A percentile compares a stretch with the other conserved stretches of the same genome.
These are phyloP conservation scores for Acronicta leporina DNA, from an alignment of 2,888 invertebrate species.

Conservation along the genomic window DNA sequence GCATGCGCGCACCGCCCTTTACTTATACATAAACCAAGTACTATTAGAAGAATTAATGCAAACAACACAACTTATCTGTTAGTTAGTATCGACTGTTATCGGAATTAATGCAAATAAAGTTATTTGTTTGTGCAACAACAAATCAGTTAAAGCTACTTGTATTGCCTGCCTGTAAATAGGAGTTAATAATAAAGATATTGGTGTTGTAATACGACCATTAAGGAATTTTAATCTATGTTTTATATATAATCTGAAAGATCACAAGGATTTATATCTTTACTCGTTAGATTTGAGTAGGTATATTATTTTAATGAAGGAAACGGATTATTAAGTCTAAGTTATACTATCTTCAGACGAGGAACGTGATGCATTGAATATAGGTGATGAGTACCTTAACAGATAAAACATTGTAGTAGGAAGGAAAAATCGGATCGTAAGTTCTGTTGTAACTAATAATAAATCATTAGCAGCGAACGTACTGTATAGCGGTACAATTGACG, in stretches of 20 bases:
- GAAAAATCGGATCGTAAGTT: slow-evolving; percentile 12
- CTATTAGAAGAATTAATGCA: slow-evolving; percentile 55
- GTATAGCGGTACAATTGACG: slow-evolving; percentile 31
- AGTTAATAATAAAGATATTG: slow-evolving; percentile 34
- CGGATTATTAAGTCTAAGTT: slow-evolving; percentile 2
- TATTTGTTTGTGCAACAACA: slow-evolving; percentile 59
- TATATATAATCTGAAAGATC: slow-evolving; percentile 23
- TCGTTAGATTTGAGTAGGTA: slow-evolving; percentile 6
- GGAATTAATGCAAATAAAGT: slow-evolving; percentile 59
- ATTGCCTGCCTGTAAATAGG: slow-evolving; percentile 42
- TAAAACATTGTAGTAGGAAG: slow-evolving; percentile 7
- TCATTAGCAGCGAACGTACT: slow-evolving; percentile 3
- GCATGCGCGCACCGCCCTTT: slow-evolving; percentile 56
- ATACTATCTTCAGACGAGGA: neutral
- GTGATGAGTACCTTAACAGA: neutral
- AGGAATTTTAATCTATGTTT: slow-evolving; percentile 21
- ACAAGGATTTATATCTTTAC: slow-evolving; percentile 22
- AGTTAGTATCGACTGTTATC: slow-evolving; percentile 49
- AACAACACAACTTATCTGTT: slow-evolving; percentile 50
- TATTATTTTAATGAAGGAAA: slow-evolving; percentile 13
- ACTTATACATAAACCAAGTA: slow-evolving; percentile 33
- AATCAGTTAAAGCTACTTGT: slow-evolving; percentile 60
- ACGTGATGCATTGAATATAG: neutral
- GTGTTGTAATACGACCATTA: slow-evolving; percentile 16
- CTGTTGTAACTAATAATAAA: slow-evolving; percentile 10